Evolutionary conservation across 2,113 vertebrate species (phyloP).

Genomic region (Camelus bactrianus): DNA sequence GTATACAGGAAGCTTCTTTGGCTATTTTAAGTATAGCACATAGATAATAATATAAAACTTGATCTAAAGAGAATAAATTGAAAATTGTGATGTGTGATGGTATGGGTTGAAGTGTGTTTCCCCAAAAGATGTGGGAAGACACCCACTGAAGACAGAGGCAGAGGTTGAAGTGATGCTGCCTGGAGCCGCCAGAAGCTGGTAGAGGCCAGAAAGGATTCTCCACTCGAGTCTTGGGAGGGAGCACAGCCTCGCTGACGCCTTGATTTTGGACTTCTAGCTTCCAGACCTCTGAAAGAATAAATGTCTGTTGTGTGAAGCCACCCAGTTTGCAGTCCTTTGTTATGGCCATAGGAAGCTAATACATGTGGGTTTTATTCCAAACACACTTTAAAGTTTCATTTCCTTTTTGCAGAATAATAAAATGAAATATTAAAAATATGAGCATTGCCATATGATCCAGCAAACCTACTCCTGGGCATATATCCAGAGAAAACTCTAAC

Average conservation of each 20-base stretch:
- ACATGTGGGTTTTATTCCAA: background rate
- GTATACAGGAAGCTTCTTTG: background rate
- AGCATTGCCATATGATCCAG: too few relatives aligned
- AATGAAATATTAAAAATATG: background rate
- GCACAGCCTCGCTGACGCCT: accelerated
- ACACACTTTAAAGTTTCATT: background rate
- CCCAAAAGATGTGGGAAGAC: accelerated
- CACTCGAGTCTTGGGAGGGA: background rate
- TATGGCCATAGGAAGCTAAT: background rate
- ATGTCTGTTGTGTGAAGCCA: background rate
- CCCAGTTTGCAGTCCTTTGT: accelerated
- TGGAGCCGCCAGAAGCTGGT: background rate
- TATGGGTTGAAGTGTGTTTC: accelerated
- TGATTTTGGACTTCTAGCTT: background rate
- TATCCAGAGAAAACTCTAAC: too few relatives aligned
- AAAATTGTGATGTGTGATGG: accelerated
- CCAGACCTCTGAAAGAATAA: background rate
- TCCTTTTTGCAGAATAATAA: background rate
- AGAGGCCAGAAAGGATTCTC: background rate
- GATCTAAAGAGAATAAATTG: background rate
- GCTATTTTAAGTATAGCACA: background rate
- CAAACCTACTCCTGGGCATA: too few relatives aligned
- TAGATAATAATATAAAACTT: background rate
- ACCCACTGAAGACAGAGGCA: background rate
- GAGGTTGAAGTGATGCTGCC: background rate